phyloP scores from a whole-genome alignment of 2,113 vertebrate genomes.

The Eidolon helvum region DNA sequence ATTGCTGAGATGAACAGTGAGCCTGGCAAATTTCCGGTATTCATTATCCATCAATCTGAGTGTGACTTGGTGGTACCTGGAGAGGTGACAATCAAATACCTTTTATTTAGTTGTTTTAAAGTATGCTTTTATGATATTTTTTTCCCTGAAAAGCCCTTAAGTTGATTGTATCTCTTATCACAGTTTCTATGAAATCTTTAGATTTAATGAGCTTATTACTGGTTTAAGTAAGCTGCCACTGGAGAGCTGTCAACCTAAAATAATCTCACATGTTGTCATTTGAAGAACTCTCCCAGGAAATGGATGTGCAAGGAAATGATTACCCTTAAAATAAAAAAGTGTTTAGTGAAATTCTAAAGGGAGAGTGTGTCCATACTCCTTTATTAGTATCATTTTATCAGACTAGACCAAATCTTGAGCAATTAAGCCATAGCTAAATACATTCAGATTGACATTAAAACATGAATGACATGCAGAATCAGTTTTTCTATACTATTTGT shows the following conservation, averaged over 20 bases:
- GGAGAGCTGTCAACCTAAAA: slow-evolving; percentile 74
- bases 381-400: slow-evolving; percentile 20
- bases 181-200: slow-evolving; percentile 75
- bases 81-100: slow-evolving; percentile 60
- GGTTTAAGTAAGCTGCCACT: slow-evolving; percentile 75
- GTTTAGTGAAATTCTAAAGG: slow-evolving; percentile 48
- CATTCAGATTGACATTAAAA: neutral
- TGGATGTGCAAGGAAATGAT: slow-evolving; percentile 72
- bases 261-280: slow-evolving; percentile 71
- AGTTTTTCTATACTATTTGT: neutral
- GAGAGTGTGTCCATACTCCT: neutral
- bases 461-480: neutral
- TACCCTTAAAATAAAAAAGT: slow-evolving; percentile 67
- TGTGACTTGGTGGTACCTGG: slow-evolving; percentile 43
- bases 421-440: slow-evolving; percentile 20
- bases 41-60: slow-evolving; percentile 39
- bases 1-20: neutral
- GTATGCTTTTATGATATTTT: slow-evolving; percentile 62
- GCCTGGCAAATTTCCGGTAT: neutral
- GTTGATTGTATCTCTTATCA: slow-evolving; percentile 75
- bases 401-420: neutral
- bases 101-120: slow-evolving; percentile 69
- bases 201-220: slow-evolving; percentile 77
- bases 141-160: slow-evolving; percentile 66
- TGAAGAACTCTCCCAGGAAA: slow-evolving; percentile 70